Percentiles rank a stretch among this genome's conserved stretches.
phyloP scores from a whole-genome alignment of 2,113 vertebrate species.

The Tragelaphus scriptus region DNA sequence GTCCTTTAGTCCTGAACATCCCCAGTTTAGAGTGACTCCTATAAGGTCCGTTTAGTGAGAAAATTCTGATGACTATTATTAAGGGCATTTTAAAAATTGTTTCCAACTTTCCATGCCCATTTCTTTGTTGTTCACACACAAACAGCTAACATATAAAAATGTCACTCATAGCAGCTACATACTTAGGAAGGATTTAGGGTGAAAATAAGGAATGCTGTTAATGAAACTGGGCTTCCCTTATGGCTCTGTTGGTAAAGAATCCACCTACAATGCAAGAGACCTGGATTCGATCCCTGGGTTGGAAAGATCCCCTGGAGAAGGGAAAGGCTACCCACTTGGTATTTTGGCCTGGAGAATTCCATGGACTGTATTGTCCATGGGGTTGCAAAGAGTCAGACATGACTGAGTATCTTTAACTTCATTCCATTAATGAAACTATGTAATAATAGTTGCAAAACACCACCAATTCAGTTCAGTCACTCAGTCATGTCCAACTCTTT shows the following conservation, averaged over 20 bases:
- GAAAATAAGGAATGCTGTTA: background rate
- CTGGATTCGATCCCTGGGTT: background rate
- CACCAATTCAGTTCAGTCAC: background rate
- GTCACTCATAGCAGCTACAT: background rate
- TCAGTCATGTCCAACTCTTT: background rate
- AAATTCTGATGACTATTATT: background rate
- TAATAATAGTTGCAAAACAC: background rate
- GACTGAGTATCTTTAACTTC: background rate
- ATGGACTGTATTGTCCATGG: background rate
- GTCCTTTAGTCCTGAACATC: background rate
- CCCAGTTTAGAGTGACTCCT: background rate
- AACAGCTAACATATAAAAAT: background rate
- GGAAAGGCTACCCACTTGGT: background rate
- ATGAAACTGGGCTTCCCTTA: background rate
- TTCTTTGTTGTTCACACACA: background rate
- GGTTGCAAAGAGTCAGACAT: background rate
- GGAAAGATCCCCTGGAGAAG: background rate
- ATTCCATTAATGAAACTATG: background rate
- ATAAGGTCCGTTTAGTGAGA: background rate
- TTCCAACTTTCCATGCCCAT: background rate
- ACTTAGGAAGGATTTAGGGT: background rate
- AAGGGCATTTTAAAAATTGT: background rate
- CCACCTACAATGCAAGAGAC: background rate
- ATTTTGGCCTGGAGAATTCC: background rate
- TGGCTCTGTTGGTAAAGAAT: background rate